Evolutionary conservation across 2,113 vertebrate genomes (phyloP), one percentile per base, ranked within the genome.

Genomic region (Phalacrocorax aristotelis): DNA sequence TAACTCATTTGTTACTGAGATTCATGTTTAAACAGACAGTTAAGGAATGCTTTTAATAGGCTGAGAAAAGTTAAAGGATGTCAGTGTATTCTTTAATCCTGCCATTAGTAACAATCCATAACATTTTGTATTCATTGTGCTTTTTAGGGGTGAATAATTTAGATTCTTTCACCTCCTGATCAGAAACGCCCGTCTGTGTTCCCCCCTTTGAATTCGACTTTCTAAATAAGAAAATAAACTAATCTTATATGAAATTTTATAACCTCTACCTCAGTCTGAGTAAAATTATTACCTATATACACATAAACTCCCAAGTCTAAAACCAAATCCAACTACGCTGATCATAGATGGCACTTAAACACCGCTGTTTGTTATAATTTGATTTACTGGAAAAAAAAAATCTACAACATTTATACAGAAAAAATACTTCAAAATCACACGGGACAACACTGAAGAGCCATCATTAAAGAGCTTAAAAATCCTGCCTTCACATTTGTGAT

Each of bases 1-100:
- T 94, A 89, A 84, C 69, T 94, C 86, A 78, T 93, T 95, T 96
- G 86, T 68, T 95, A 92, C 90, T 81, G 80, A 88, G 80, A 68
- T 71, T 87, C 46, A 44, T 62, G 5, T 93, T 96, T 89, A 96
- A 95, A 78, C 57, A 93, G 86, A 80, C n/a, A 95, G 64, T 87
- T 87, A 95, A 89, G 48, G 42, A 89, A 89, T 46, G 40, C 36
- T 95, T 92, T 91, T 92, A 95, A 87, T 87, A 89, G 89, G 48
- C 69, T 79, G 65, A 91, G 48, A 92, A 89, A 96, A 84, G 93
- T 94, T 96, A 94, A 90, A 93, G 54, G 25, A 77, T 90, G 69
- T 83, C 77, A 74, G 36, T 89, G 46, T 82, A 57, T 90, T 83
- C 68, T 81, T 93, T 94, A 95, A 80, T 83, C 83, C 27, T 92